These are phyloP conservation scores for Cochlearius cochlearius DNA, from an alignment of 2,113 vertebrate species.

Conservation along the genomic window DNA sequence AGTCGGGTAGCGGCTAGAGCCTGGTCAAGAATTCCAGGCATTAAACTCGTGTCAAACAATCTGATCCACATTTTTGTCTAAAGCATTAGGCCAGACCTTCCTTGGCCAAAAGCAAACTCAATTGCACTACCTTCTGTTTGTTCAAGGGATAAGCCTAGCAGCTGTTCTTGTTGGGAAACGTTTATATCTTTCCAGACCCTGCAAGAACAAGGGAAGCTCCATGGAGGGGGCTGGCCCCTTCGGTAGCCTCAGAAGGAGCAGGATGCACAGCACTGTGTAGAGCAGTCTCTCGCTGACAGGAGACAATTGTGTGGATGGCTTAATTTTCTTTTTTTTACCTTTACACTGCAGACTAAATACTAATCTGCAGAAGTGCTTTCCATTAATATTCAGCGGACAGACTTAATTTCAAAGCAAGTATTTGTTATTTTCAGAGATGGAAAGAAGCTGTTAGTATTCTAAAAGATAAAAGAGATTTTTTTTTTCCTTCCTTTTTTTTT, in stretches of 20 bases:
- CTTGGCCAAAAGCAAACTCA: conserved; percentile 34
- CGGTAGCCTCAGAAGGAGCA: not conserved
- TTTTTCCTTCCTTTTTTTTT: not conserved
- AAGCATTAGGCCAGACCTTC: conserved; percentile 33
- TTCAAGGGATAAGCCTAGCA: conserved; percentile 26
- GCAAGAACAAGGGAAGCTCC: not conserved
- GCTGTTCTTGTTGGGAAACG: not conserved
- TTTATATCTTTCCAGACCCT: not conserved
- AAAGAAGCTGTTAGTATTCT: not conserved
- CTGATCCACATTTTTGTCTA: conserved; percentile 21
- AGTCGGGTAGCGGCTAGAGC: not conserved
- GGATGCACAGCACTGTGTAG: not conserved
- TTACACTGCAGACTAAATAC: not conserved
- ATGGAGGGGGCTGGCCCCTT: not conserved
- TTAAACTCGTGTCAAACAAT: not conserved
- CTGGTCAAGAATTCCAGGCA: not conserved
- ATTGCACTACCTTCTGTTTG: conserved; percentile 43
- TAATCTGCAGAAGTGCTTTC: not conserved
- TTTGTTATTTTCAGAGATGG: not conserved
- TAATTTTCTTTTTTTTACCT: not conserved
- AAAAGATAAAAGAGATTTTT: not conserved
- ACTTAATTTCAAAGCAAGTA: conserved; percentile 1
- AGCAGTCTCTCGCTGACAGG: not conserved
- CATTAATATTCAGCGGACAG: not conserved
- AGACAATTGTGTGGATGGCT: not conserved